phyloP scores from a whole-genome alignment of 1,140 invertebrate genomes.

The Monomorium pharaonis region DNA sequence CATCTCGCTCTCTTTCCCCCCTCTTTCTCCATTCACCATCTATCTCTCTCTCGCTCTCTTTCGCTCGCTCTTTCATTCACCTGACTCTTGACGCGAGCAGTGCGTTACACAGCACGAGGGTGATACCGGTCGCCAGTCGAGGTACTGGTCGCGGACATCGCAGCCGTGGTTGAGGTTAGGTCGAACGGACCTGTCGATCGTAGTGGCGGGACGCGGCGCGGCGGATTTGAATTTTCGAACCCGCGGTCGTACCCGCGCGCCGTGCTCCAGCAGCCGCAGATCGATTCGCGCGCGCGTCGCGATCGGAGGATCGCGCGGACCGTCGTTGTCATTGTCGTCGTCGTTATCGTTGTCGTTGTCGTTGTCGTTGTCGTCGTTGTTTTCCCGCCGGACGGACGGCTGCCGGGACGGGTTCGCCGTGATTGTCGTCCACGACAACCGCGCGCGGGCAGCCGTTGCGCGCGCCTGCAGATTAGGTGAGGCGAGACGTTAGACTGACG shows the following conservation, averaged over 20 bases:
- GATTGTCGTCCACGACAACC: not conserved
- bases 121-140: slow-evolving; percentile 70
- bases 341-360: not conserved
- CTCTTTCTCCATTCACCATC: not conserved
- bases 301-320: slow-evolving; percentile 25
- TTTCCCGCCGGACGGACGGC: slow-evolving; percentile 46
- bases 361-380: not conserved
- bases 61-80: slow-evolving; percentile 64
- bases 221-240: slow-evolving; percentile 74
- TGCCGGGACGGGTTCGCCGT: slow-evolving; percentile 57
- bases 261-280: not conserved
- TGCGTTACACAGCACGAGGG: slow-evolving; percentile 62
- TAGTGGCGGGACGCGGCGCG: slow-evolving; percentile 67
- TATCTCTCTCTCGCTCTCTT: not conserved
- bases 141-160: slow-evolving; percentile 67
- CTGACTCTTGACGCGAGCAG: slow-evolving; percentile 75
- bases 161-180: slow-evolving; percentile 78
- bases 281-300: slow-evolving; percentile 30
- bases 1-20: not conserved
- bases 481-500: slow-evolving; percentile 59
- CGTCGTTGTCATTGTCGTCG: not conserved
- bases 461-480: slow-evolving; percentile 79
- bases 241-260: slow-evolving; percentile 32
- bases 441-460: slow-evolving; percentile 33
- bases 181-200: slow-evolving; percentile 71